These are phyloP conservation scores for Monomorium pharaonis DNA, from an alignment of 1,140 invertebrate species.

Conservation along the genomic window DNA sequence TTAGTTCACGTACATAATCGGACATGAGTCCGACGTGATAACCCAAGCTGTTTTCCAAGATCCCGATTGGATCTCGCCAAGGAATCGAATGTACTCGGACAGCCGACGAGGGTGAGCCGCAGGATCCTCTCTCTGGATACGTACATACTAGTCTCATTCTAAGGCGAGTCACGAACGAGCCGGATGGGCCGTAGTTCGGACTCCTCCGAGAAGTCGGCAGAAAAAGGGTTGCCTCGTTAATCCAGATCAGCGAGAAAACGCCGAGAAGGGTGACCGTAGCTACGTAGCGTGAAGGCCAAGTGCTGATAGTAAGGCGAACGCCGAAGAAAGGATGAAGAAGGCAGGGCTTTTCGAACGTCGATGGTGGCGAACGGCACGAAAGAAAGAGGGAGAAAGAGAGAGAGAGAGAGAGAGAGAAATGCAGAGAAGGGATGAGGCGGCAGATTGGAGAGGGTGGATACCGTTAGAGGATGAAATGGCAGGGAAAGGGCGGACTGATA, in stretches of 20 bases:
- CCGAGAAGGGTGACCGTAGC: constrained; percentile 20
- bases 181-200: constrained; percentile 60
- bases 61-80: constrained; percentile 15
- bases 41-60: constrained; percentile 4
- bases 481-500: constrained; percentile 76
- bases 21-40: neutral
- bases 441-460: constrained; percentile 45
- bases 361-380: constrained; percentile 32
- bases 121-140: constrained; percentile 31
- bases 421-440: neutral
- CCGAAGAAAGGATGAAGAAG: constrained; percentile 15
- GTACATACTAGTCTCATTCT: constrained; percentile 60
- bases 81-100: neutral
- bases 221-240: constrained; percentile 73
- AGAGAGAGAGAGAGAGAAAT: neutral
- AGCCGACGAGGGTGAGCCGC: constrained; percentile 1
- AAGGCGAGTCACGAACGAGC: constrained; percentile 67
- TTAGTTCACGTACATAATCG: neutral
- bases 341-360: constrained; percentile 38
- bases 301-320: neutral
- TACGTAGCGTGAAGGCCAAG: neutral
- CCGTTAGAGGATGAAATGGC: constrained; percentile 28
- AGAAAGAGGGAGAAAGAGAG: neutral
- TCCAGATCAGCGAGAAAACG: constrained; percentile 69
- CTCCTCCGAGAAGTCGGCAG: constrained; percentile 55